phyloP scores from a whole-genome alignment of 35 echinoderm and acorn worm genomes.

The Ophioderma brevispina region DNA sequence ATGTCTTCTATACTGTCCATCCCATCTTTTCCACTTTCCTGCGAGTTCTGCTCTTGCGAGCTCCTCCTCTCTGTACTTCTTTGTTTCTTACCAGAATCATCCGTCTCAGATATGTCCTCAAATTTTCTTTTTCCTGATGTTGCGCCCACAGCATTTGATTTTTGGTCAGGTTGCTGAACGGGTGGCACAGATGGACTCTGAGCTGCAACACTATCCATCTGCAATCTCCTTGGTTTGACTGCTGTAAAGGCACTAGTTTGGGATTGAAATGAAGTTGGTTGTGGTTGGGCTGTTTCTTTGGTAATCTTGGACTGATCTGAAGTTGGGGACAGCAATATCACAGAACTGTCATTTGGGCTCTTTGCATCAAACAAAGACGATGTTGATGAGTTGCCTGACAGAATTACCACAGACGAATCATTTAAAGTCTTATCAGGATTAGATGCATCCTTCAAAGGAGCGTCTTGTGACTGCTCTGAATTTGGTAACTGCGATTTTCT shows the following conservation, averaged over 20 bases:
- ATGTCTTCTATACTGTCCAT: background rate
- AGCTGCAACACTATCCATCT: background rate
- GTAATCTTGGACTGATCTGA: too few relatives aligned
- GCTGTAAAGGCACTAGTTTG: background rate
- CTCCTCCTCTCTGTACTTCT: background rate
- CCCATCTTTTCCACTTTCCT: too few relatives aligned
- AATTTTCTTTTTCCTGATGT: background rate
- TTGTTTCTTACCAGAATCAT: background rate
- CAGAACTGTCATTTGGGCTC: background rate
- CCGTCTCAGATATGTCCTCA: background rate
- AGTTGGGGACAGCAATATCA: background rate
- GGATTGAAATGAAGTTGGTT: background rate
- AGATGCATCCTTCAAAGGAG: too few relatives aligned
- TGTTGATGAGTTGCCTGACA: too few relatives aligned
- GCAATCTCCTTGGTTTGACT: background rate
- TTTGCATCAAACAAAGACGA: background rate
- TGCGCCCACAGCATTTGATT: too few relatives aligned
- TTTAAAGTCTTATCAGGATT: too few relatives aligned
- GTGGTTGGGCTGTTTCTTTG: too few relatives aligned
- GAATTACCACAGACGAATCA: too few relatives aligned
- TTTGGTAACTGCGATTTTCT: too few relatives aligned
- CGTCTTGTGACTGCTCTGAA: too few relatives aligned
- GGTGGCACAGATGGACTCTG: background rate
- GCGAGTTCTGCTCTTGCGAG: background rate
- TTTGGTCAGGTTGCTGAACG: too few relatives aligned